phyloP scores from a whole-genome alignment of 2,797 vertebrate genomes.

The Avahi laniger region DNA sequence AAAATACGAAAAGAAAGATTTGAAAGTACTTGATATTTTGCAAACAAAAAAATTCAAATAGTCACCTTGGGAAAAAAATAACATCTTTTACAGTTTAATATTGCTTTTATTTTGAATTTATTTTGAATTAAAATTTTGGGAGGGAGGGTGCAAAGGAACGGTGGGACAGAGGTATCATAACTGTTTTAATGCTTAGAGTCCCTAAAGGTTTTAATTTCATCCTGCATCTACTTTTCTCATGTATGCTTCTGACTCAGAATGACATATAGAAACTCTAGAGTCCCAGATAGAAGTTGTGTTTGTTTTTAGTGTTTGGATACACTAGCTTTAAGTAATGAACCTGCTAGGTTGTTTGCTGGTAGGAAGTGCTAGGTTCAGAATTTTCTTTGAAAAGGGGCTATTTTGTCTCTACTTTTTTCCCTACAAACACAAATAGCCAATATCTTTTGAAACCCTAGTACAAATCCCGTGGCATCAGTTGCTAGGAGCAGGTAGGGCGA shows the following conservation, averaged over 20 bases:
- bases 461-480: neutral
- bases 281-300: neutral
- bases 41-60: neutral
- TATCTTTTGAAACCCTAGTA: neutral
- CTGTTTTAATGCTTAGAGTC: neutral
- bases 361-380: slow-evolving; percentile 7
- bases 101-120: slow-evolving; percentile 40
- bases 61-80: neutral
- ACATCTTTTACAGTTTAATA: neutral
- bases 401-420: neutral
- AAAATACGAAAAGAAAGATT: neutral
- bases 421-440: slow-evolving; percentile 16
- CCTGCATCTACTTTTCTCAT: neutral
- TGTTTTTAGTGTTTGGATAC: neutral
- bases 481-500: neutral
- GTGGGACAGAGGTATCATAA: neutral
- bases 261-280: neutral
- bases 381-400: neutral
- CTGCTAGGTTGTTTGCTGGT: neutral
- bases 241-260: neutral
- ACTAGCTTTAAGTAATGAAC: neutral
- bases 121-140: slow-evolving; percentile 16
- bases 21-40: neutral
- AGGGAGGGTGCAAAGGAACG: neutral
- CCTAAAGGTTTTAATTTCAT: slow-evolving; percentile 13